Evolutionary conservation across 2,113 vertebrate genomes (phyloP).

Genomic region (Turnix velox): DNA sequence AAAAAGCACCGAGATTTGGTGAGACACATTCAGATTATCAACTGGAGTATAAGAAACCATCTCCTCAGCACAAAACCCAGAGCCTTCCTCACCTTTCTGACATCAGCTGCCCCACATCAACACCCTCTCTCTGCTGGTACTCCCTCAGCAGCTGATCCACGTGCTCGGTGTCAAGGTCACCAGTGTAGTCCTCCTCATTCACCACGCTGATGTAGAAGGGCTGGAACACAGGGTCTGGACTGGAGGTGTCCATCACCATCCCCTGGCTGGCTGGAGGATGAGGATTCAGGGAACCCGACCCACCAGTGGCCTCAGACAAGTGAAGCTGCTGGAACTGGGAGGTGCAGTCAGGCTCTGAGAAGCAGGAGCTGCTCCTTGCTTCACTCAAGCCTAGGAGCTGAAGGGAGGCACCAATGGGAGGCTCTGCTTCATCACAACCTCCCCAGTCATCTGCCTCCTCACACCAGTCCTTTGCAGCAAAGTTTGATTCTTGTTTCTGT

Average conservation of each 20-base stretch:
- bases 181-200: slow-evolving; percentile 74
- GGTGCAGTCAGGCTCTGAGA: slow-evolving; percentile 41
- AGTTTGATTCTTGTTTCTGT: slow-evolving; percentile 10
- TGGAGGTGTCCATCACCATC: accelerated
- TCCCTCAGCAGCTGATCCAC: slow-evolving; percentile 73
- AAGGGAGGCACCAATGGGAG: background rate
- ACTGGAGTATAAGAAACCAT: background rate
- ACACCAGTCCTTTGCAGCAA: slow-evolving; percentile 75
- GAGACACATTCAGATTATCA: background rate
- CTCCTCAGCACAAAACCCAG: background rate
- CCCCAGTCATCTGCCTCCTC: slow-evolving; percentile 84
- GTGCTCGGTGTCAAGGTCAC: slow-evolving; percentile 59
- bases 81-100: slow-evolving; percentile 66
- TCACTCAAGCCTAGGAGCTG: background rate
- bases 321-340: slow-evolving; percentile 67
- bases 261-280: background rate
- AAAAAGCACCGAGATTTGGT: background rate
- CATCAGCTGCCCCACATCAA: slow-evolving; percentile 56
- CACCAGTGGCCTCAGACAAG: background rate
- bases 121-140: slow-evolving; percentile 78
- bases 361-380: background rate
- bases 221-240: slow-evolving; percentile 57
- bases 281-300: background rate
- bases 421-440: slow-evolving; percentile 13
- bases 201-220: slow-evolving; percentile 79